phyloP scores from a whole-genome alignment of 2,888 invertebrate genomes.

The Tridacna gigas region DNA sequence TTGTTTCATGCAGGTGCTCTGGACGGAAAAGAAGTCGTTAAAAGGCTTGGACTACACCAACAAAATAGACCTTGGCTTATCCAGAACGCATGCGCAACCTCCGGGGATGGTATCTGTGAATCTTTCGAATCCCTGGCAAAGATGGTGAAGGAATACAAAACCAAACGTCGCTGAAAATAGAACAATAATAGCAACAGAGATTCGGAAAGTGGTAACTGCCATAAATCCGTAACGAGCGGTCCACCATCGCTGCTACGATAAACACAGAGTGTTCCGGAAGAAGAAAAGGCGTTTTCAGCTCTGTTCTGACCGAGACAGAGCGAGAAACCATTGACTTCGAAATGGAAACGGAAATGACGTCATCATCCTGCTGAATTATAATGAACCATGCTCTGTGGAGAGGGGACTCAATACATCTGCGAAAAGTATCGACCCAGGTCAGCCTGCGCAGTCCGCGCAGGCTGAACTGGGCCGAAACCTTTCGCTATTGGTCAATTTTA shows the following conservation, averaged over 20 bases:
- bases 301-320: neutral
- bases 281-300: neutral
- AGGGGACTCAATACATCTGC: too few relatives aligned
- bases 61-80: conserved; percentile 52
- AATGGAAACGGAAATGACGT: neutral
- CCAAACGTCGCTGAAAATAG: conserved; percentile 34
- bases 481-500: too few relatives aligned
- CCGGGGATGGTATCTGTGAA: conserved; percentile 83
- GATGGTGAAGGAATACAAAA: conserved; percentile 64
- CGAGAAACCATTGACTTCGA: neutral
- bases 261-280: neutral
- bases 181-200: neutral
- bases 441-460: too few relatives aligned
- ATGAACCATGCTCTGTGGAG: too few relatives aligned
- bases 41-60: conserved; percentile 42
- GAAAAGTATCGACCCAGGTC: too few relatives aligned
- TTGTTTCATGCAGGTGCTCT: conserved; percentile 37
- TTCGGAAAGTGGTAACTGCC: neutral
- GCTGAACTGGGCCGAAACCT: too few relatives aligned
- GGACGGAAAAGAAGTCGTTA: conserved; percentile 36
- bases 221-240: neutral
- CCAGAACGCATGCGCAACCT: conserved; percentile 60
- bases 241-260: neutral
- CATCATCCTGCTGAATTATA: neutral
- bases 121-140: conserved; percentile 78